Conservation (phyloP, 2,113 vertebrate genomes). For the Tricholaema leucomelas region DNA sequence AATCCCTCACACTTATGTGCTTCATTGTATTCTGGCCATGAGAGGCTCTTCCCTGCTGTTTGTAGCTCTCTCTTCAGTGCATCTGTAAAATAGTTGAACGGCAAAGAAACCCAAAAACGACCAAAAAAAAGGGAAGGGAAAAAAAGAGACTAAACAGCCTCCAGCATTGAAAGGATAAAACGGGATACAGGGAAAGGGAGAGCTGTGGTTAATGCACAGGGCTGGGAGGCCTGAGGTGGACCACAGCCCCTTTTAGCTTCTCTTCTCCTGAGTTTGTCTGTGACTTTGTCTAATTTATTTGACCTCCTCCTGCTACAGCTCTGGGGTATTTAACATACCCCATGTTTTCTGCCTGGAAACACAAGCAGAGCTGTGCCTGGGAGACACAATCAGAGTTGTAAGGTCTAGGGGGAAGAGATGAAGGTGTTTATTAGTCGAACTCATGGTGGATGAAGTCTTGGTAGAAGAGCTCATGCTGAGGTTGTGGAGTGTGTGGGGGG, state of each 20-base stretch:
- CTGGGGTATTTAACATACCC: background rate
- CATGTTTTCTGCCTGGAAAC: background rate
- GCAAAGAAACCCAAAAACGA: background rate
- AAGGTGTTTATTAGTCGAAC: background rate
- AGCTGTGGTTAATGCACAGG: slow-evolving; percentile 23
- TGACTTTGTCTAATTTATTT: background rate
- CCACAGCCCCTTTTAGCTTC: background rate
- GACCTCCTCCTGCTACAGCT: background rate
- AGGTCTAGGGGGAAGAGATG: background rate
- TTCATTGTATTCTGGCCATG: slow-evolving; percentile 61
- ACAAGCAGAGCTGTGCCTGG: background rate
- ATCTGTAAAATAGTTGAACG: slow-evolving; percentile 61
- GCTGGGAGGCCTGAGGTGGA: background rate
- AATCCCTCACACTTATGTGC: slow-evolving; percentile 8
- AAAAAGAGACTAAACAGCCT: slow-evolving; percentile 31
- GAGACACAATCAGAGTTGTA: background rate
- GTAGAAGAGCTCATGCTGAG: background rate
- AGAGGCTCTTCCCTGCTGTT: slow-evolving; percentile 59
- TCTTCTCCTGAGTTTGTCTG: background rate
- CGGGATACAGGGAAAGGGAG: background rate
- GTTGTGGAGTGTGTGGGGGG: background rate
- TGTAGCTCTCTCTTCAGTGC: slow-evolving; percentile 54
- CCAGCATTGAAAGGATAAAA: slow-evolving; percentile 48
- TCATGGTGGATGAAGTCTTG: background rate
- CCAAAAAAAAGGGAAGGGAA: fast-evolving